Base-by-base conservation (phyloP, 2,888 invertebrate species). In the Harpalus rubripes region DNA sequence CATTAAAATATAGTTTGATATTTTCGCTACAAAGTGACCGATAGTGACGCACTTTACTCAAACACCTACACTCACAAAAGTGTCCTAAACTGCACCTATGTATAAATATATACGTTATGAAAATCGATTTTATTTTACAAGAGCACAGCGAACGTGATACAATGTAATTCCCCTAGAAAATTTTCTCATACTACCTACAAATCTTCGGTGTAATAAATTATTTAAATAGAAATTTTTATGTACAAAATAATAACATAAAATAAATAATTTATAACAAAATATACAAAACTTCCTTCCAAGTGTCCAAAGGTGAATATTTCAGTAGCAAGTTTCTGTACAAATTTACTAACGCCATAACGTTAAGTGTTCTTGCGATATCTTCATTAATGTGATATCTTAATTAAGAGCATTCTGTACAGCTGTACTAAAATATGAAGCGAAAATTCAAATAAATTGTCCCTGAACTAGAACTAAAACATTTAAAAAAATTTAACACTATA, bases 71-170 rank as follows among this genome's bases (percentile, higher is more conserved):
- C 59, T 76, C 59, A 59, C 74, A 65, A 78, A 41, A 84, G 81
- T 81, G 68, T 78, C 15, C 63, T 84, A 78, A 76, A 78, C 84
- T 84, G 84, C 76, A 41, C 78, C 84, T 84, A 84, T 61, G 78
- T 84, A 84, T 84, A 84, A 84, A 84, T 81, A 81, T 81, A 81
- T 84, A 84, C 78, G 84, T 84, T 84, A 84, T 84, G 84, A 84
- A 84, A 84, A 84, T 78, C 59, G 84, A 78, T 72, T 65, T 78
- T 83, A 61, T 81, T 84, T 84, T 84, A 78, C 84, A 84, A 84
- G 84, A 84, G 78, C 84, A 84, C 84, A 84, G 84, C 84, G 68
- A 84, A 84, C 63, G 78, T 84, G 84, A 78, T 84, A 84, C 78
- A 80, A 41, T 80, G 56, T 78, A 78, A 58, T 80, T 80, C 80